These are phyloP conservation scores for Catharus ustulatus DNA, from an alignment of 2,797 vertebrate genomes.

Conservation along the genomic window DNA sequence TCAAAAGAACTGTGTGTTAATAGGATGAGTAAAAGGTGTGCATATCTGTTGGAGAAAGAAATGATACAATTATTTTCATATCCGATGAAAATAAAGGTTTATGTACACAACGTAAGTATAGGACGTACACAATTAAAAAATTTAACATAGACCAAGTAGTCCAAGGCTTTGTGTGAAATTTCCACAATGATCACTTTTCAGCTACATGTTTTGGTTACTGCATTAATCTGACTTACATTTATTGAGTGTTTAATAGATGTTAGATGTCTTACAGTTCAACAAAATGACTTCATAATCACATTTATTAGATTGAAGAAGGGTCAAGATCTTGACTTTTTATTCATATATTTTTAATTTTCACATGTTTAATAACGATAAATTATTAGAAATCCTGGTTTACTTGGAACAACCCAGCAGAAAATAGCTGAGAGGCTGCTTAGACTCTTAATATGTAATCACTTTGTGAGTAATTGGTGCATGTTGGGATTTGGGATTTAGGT, in stretches of 20 bases:
- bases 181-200: background rate
- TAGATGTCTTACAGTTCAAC: background rate
- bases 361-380: background rate
- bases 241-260: background rate
- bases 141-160: background rate
- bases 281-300: background rate
- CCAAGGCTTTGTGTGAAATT: background rate
- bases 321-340: background rate
- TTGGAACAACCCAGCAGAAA: background rate
- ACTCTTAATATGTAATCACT: background rate
- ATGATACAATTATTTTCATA: background rate
- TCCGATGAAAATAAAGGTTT: background rate
- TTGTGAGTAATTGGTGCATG: background rate
- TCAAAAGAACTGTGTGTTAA: background rate
- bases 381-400: background rate
- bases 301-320: background rate
- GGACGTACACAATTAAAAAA: background rate
- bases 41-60: background rate
- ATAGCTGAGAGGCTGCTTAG: background rate
- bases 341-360: background rate
- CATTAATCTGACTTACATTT: background rate
- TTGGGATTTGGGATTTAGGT: background rate
- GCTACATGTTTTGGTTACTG: background rate
- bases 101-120: background rate
- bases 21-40: background rate